These are phyloP conservation scores for Megaceryle maxima DNA, from an alignment of 2,113 vertebrate species.

Conservation along the genomic window DNA sequence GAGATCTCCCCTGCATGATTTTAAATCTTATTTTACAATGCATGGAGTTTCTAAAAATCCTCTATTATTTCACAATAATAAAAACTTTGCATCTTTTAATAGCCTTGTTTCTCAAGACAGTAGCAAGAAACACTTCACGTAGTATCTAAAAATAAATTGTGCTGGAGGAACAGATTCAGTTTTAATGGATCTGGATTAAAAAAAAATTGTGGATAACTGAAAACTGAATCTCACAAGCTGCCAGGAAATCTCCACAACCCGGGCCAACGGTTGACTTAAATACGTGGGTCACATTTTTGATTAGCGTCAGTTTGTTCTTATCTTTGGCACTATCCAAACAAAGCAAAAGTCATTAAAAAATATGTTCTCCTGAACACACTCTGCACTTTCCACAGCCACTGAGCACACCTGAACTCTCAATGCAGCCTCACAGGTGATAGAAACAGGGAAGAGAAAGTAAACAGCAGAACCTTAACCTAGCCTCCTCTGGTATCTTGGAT, in stretches of 20 bases:
- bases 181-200: not conserved
- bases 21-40: not conserved
- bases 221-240: not conserved
- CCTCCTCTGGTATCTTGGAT: too few species aligned
- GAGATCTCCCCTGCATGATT: not conserved
- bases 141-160: not conserved
- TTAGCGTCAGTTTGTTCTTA: not conserved
- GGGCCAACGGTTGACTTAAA: not conserved
- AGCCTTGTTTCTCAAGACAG: not conserved
- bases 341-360: fast-evolving
- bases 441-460: not conserved
- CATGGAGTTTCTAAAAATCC: not conserved
- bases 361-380: fast-evolving
- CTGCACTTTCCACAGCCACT: not conserved
- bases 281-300: not conserved
- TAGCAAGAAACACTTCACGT: not conserved
- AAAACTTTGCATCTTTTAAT: not conserved
- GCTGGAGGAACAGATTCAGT: not conserved
- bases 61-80: not conserved
- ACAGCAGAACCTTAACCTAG: not conserved
- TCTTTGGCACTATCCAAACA: not conserved
- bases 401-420: not conserved
- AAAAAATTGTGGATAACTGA: not conserved
- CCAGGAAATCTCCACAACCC: not conserved
- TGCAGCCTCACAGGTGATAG: not conserved